phyloP scores from a whole-genome alignment of 2,797 vertebrate genomes.

The Otolemur crassicaudatus region DNA sequence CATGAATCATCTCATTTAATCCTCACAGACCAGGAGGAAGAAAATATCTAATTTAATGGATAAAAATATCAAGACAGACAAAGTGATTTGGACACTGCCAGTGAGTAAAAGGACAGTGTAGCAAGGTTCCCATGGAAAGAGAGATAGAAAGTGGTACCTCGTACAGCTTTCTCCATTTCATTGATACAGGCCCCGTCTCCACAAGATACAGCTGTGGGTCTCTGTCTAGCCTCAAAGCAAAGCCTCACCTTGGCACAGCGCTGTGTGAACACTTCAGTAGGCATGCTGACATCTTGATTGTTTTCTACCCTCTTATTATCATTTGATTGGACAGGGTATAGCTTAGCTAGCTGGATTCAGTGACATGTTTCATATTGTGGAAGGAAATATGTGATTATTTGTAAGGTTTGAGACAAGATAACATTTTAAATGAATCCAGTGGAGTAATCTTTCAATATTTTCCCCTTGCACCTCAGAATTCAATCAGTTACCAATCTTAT shows the following conservation, averaged over 20 bases:
- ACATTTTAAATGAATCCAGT: not conserved
- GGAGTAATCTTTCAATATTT: not conserved
- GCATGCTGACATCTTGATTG: not conserved
- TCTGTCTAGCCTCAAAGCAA: not conserved
- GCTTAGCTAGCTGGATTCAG: not conserved
- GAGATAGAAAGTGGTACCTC: not conserved
- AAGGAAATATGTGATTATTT: not conserved
- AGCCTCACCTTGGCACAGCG: not conserved
- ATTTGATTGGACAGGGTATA: not conserved
- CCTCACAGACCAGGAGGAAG: not conserved
- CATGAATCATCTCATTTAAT: constrained; percentile 45
- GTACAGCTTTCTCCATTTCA: not conserved
- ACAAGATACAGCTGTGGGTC: not conserved
- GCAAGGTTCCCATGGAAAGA: not conserved
- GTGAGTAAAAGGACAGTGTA: not conserved
- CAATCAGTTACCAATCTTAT: not conserved
- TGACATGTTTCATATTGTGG: not conserved
- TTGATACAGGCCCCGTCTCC: not conserved
- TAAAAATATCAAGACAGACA: constrained; percentile 34
- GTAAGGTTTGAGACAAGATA: not conserved
- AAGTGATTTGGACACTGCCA: constrained; percentile 12
- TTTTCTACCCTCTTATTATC: not conserved
- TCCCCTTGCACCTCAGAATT: not conserved
- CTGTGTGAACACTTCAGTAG: not conserved
- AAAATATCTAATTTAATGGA: constrained; percentile 5